These are phyloP conservation scores for Steinernema scapterisci DNA, from an alignment of 2,888 invertebrate genomes.

Conservation along the genomic window DNA sequence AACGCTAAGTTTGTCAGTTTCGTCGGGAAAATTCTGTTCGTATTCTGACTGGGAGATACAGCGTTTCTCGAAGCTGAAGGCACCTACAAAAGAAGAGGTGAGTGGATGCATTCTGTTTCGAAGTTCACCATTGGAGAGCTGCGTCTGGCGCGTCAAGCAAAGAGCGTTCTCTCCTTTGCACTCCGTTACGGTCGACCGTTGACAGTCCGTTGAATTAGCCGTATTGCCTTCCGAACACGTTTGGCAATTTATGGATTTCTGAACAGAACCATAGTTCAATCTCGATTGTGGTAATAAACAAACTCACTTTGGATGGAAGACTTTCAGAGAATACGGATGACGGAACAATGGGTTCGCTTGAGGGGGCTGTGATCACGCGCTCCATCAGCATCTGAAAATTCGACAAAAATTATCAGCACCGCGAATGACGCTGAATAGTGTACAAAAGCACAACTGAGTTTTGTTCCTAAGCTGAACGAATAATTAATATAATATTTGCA, in stretches of 20 bases:
- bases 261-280: neutral
- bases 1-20: slow-evolving; percentile 39
- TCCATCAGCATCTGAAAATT: neutral
- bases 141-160: slow-evolving; percentile 61
- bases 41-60: slow-evolving; percentile 55
- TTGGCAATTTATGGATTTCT: slow-evolving; percentile 34
- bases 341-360: neutral
- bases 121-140: slow-evolving; percentile 49
- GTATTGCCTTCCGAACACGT: slow-evolving; percentile 45
- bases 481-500: neutral
- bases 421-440: too few species aligned
- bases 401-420: neutral
- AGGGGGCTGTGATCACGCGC: neutral
- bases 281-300: too few species aligned
- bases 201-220: slow-evolving; percentile 54
- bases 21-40: slow-evolving; percentile 50
- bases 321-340: neutral
- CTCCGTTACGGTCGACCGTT: slow-evolving; percentile 34
- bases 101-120: neutral
- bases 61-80: slow-evolving; percentile 57
- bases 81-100: slow-evolving; percentile 40
- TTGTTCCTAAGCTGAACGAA: neutral
- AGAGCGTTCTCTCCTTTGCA: slow-evolving; percentile 40
- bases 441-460: too few species aligned
- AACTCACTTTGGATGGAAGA: slow-evolving; percentile 35